phyloP scores from a whole-genome alignment of 53 echinoderm and acorn worm genomes.

The Stichopus horrens region DNA sequence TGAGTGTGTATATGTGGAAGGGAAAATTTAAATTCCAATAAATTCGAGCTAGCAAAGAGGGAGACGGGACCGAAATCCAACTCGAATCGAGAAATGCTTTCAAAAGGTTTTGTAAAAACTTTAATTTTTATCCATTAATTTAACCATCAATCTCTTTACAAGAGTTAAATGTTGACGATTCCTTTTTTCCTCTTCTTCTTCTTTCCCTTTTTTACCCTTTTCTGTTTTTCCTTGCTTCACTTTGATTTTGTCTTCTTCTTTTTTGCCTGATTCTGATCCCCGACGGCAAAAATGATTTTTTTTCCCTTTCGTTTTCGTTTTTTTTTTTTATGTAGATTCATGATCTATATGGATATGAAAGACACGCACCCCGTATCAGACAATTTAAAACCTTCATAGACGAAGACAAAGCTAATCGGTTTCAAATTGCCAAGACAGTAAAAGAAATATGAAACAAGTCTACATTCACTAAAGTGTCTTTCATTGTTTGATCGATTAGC shows the following conservation, averaged over 20 bases:
- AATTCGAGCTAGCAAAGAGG: no score
- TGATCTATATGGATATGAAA: not conserved
- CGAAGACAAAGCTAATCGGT: constrained; percentile 28
- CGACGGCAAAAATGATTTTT: not conserved
- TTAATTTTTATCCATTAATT: not conserved
- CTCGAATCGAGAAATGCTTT: no score
- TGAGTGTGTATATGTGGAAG: no score
- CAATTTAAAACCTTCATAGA: constrained; percentile 10
- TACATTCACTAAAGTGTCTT: constrained; percentile 29
- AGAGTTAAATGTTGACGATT: not conserved
- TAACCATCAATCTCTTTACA: not conserved
- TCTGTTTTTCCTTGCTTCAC: not conserved
- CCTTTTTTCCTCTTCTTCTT: not conserved
- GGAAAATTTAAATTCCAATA: no score
- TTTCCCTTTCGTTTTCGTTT: no score
- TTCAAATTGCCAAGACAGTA: constrained; percentile 23
- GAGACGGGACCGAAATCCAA: no score
- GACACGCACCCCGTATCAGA: constrained; percentile 3
- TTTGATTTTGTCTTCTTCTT: not conserved
- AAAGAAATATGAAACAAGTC: constrained; percentile 22
- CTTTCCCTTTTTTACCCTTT: not conserved
- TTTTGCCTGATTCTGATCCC: not conserved
- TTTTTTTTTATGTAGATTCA: not conserved
- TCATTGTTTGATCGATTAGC: constrained; percentile 40
- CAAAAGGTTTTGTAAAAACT: not conserved